Base-by-base conservation (phyloP, 2,797 vertebrate genomes). In the Myiotriccus ornatus region DNA sequence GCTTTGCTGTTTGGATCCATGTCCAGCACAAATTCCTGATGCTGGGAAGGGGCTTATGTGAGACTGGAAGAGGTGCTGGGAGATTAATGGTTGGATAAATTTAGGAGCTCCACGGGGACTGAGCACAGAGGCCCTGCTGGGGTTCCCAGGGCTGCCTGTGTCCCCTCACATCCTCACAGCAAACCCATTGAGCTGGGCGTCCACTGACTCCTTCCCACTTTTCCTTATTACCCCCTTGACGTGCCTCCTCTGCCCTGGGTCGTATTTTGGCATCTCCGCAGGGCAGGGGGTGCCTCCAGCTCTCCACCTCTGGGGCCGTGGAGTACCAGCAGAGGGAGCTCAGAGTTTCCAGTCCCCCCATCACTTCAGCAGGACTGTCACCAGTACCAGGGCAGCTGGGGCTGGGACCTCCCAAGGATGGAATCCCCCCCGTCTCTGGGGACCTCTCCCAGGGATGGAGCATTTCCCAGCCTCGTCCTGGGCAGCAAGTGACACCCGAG, bases 141-240 rank as follows among this genome's bases (percentile, higher is more conserved):
- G 39, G 30, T 27, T 87, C 70, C 59, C 55, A 7, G 11, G 39
- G 55, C 56, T 9, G 20, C 65, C 77, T 4, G 25, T 6, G 4
- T 30, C 39, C 74, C 74, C 35, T 7, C 1, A 2, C 1, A 0
- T 10, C 90, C 17, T 3, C 19, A 5, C 30, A 8, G 27, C 32
- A 22, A 52, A 16, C 19, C 6, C 37, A 10, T 21, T 0, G 14
- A 39, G 37, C 0, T 30, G 43, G 34, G 53, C 14, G 3, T n/a
- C 22, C 5, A 23, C 71, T 32, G 16, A 1, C 20, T 32, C 24
- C 62, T 63, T 41, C 57, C 52, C 82, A 18, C 20, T 41, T 17
- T 8, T 13, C 8, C 19, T 39, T 4, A 1, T 27, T 10, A 5
- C 10, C 34, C 27, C 4, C 30, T 14, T 2, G 41, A 35, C 21